Percentiles rank a stretch among this genome's conserved stretches.
phyloP scores from a whole-genome alignment of 2,797 vertebrate genomes.

The Anolis apletophallus region DNA sequence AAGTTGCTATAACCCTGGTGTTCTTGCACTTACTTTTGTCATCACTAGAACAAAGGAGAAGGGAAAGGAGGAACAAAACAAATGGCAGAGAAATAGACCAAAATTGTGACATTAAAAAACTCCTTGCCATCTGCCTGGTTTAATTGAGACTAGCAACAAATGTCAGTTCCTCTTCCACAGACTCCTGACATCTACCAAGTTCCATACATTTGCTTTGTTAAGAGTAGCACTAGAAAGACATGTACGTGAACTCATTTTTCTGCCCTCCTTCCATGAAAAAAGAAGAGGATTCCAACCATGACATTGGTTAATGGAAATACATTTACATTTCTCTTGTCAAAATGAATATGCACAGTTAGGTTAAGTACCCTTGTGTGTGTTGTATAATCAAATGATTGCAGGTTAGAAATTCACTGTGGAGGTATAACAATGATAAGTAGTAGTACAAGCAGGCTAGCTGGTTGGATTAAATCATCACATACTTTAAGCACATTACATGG shows the following conservation, averaged over 20 bases:
- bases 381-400: slow-evolving; percentile 1
- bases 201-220: not conserved
- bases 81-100: not conserved
- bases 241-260: too few species aligned
- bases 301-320: not conserved
- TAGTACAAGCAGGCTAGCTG: not conserved
- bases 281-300: not conserved
- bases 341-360: not conserved
- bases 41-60: not conserved
- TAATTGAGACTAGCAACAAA: not conserved
- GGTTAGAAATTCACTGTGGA: slow-evolving; percentile 5
- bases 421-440: not conserved
- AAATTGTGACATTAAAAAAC: not conserved
- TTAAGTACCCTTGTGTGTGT: not conserved
- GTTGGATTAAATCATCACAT: not conserved
- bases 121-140: not conserved
- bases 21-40: not conserved
- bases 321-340: not conserved
- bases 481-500: not conserved
- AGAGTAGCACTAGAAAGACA: not conserved
- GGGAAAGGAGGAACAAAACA: not conserved
- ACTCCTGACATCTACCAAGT: not conserved
- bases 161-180: not conserved
- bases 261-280: not conserved
- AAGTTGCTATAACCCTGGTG: not conserved